Conservation (phyloP, 2,888 invertebrate genomes). For the Selenia dentaria region DNA sequence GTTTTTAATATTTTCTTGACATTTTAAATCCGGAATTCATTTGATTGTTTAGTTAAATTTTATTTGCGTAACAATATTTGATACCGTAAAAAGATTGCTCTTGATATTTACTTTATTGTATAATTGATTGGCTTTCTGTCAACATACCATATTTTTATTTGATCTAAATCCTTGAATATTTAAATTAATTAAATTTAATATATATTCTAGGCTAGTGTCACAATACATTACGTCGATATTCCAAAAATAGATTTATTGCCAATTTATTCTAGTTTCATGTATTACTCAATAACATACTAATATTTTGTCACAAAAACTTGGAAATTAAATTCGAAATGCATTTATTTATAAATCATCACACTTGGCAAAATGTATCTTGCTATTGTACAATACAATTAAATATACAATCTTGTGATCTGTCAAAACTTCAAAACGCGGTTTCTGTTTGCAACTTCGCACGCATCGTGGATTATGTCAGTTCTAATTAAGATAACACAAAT, state of each 20-base stretch:
- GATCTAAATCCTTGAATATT: background rate
- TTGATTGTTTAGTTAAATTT: too few relatives aligned
- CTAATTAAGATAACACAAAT: too few relatives aligned
- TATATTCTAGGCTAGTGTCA: background rate
- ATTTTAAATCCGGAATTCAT: too few relatives aligned
- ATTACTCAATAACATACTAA: background rate
- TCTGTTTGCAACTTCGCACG: background rate
- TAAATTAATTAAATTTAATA: background rate
- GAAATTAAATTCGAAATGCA: constrained; percentile 3
- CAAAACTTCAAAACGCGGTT: background rate
- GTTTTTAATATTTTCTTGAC: background rate
- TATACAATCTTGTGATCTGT: background rate
- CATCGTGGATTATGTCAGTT: background rate
- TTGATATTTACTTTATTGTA: too few relatives aligned
- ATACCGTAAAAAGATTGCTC: too few relatives aligned
- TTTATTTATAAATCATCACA: constrained; percentile 5
- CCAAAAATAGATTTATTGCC: constrained; percentile 9
- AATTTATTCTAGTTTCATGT: background rate
- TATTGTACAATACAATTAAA: background rate
- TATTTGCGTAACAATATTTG: too few relatives aligned
- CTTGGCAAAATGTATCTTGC: constrained; percentile 2
- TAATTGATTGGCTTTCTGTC: background rate
- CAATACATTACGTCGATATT: background rate
- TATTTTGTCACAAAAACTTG: constrained; percentile 13
- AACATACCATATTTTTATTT: background rate